phyloP scores from a whole-genome alignment of 1,140 invertebrate species.

The Heliothis virescens region DNA sequence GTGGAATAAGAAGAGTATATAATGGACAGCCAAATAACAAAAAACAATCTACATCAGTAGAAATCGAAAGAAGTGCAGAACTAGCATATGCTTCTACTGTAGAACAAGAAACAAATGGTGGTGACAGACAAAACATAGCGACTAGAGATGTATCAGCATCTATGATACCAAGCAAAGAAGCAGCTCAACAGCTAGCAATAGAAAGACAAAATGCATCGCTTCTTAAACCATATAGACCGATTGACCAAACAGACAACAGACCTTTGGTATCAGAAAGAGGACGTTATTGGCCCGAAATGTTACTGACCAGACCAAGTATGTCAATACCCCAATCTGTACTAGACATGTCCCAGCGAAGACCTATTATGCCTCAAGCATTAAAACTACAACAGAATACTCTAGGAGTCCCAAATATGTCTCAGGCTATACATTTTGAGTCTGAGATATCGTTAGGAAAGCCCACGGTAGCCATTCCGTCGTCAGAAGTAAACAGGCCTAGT shows the following conservation, averaged over 20 bases:
- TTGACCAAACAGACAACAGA: neutral
- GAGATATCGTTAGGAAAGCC: neutral
- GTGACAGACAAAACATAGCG: neutral
- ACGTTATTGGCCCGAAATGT: no score
- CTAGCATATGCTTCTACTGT: neutral
- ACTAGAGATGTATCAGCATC: slow-evolving; percentile 6
- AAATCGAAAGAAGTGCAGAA: slow-evolving; percentile 28
- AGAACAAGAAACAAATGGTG: neutral
- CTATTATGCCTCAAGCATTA: no score
- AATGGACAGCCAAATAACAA: neutral
- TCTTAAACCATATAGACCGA: neutral
- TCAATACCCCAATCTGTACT: no score
- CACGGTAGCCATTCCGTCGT: neutral
- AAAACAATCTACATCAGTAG: neutral
- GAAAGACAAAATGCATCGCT: no score
- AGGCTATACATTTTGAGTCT: neutral
- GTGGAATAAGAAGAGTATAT: neutral
- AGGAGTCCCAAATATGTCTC: no score
- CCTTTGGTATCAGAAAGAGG: no score
- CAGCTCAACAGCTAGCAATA: neutral
- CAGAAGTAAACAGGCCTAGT: neutral
- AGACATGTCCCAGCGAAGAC: no score
- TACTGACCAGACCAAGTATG: no score
- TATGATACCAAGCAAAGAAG: neutral
- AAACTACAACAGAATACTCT: no score